A percentile compares a stretch with the other conserved stretches of the same genome.
These are phyloP conservation scores for Spisula subtruncata DNA, from an alignment of 2,888 invertebrate species.

Conservation along the genomic window DNA sequence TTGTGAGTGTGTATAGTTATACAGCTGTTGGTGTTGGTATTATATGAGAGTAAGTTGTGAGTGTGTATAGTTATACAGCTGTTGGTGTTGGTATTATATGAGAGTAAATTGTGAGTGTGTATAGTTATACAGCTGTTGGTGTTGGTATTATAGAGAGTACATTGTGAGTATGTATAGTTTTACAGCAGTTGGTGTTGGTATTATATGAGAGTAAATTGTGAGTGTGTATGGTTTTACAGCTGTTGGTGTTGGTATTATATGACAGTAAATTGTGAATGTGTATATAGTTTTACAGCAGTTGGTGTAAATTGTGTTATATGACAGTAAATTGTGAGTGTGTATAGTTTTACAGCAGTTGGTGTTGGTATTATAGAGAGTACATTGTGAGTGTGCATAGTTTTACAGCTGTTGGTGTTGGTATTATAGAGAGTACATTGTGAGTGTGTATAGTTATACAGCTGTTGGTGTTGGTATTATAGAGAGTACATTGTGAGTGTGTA, in stretches of 20 bases:
- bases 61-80: not conserved
- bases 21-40: not conserved
- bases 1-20: not conserved
- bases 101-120: not conserved
- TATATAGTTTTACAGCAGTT: not conserved
- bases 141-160: not conserved
- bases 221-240: not conserved
- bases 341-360: not conserved
- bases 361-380: not conserved
- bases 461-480: not conserved
- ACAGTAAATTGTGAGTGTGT: constrained; percentile 1
- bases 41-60: not conserved
- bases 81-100: not conserved
- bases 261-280: constrained; percentile 1
- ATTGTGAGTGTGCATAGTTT: not conserved
- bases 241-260: not conserved
- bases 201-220: not conserved
- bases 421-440: not conserved
- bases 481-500: not conserved
- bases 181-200: not conserved
- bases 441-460: not conserved
- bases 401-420: not conserved
- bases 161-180: not conserved
- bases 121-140: not conserved
- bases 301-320: too few species aligned